Percentiles rank a stretch among this genome's conserved stretches.
phyloP scores from a whole-genome alignment of 2,797 vertebrate genomes.

The Artibeus lituratus region DNA sequence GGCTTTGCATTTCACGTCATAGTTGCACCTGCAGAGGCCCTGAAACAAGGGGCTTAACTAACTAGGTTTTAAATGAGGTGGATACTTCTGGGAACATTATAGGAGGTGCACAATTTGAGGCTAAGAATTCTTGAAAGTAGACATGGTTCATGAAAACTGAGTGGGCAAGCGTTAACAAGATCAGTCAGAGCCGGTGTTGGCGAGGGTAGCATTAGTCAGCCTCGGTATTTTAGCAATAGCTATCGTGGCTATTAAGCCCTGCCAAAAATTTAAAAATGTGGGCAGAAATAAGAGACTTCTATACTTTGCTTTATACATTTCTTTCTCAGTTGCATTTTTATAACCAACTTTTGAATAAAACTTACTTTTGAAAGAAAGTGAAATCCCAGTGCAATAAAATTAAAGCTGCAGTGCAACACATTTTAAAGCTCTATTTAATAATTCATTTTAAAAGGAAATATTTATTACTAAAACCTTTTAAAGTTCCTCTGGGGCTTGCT shows the following conservation, averaged over 20 bases:
- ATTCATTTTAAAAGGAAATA: constrained; percentile 50
- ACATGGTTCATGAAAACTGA: not conserved
- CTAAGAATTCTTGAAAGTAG: not conserved
- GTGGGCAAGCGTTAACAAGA: not conserved
- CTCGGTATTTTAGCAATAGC: not conserved
- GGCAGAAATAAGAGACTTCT: not conserved
- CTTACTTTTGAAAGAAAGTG: constrained; percentile 9
- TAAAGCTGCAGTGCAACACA: not conserved
- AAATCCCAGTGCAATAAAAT: constrained; percentile 36
- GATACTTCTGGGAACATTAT: not conserved
- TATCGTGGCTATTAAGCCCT: not conserved
- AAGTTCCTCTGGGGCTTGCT: not conserved
- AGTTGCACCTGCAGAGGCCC: not conserved
- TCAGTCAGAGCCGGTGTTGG: not conserved
- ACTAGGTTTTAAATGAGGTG: not conserved
- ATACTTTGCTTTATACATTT: not conserved
- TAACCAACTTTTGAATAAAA: not conserved
- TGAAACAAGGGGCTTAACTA: not conserved
- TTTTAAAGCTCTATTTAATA: constrained; percentile 45
- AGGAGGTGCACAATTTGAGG: not conserved
- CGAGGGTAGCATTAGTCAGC: not conserved
- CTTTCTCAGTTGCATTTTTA: constrained; percentile 32
- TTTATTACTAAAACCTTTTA: constrained; percentile 39
- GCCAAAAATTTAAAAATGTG: constrained; percentile 12
- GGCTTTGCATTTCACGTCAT: not conserved